Percentiles rank a stretch among this genome's conserved stretches.
Conservation (phyloP, 2,113 vertebrate genomes). For the Pedetes capensis region DNA sequence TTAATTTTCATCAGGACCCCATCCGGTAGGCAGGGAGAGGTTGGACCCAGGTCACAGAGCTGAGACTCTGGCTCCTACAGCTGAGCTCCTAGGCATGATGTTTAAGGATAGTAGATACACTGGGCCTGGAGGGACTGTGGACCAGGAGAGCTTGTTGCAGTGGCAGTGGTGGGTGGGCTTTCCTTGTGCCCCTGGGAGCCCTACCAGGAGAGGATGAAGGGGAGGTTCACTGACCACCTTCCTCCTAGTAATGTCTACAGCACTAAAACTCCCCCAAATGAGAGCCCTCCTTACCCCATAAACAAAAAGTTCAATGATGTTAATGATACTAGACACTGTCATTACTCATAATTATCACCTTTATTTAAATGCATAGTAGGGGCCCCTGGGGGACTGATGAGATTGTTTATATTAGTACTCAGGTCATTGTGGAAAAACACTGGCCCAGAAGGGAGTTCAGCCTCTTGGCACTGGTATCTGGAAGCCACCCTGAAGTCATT, state of each 20-base stretch:
- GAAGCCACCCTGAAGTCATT: not conserved
- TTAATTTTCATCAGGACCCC: not conserved
- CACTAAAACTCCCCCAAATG: not conserved
- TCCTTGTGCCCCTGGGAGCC: not conserved
- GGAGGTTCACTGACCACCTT: not conserved
- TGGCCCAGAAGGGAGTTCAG: not conserved
- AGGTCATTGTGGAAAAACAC: not conserved
- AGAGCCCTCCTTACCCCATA: not conserved
- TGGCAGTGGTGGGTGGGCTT: fast-evolving
- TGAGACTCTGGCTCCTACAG: not conserved
- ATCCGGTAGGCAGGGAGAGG: not conserved
- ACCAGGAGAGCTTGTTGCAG: not conserved
- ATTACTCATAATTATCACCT: constrained; percentile 23
- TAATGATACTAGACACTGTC: not conserved
- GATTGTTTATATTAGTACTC: not conserved
- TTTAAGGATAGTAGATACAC: not conserved
- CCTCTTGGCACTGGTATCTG: not conserved
- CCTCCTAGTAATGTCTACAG: not conserved
- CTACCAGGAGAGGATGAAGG: not conserved
- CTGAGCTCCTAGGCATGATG: not conserved
- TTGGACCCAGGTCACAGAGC: not conserved
- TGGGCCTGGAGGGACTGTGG: not conserved
- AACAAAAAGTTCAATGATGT: not conserved
- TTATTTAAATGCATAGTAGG: not conserved
- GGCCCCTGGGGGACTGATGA: not conserved